A percentile compares a stretch with the other conserved stretches of the same genome.
phyloP scores from a whole-genome alignment of 2,797 vertebrate species.

The Trichosurus vulpecula region DNA sequence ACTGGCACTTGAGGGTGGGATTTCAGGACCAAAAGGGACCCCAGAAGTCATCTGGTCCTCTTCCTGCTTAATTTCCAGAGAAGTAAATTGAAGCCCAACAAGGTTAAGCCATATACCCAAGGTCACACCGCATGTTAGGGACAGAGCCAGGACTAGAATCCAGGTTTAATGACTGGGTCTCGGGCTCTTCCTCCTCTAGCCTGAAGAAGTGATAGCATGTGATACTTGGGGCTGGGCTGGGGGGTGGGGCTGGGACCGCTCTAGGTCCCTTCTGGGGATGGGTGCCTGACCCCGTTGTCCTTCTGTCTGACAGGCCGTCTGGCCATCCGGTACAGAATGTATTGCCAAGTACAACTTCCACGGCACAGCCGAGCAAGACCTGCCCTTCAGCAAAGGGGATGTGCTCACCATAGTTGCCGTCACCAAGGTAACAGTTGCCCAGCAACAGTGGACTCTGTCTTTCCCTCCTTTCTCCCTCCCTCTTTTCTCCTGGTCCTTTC shows the following conservation, averaged over 20 bases:
- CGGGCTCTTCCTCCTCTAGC: neutral
- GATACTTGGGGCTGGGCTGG: neutral
- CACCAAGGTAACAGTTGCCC: slow-evolving; percentile 95
- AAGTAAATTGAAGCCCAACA: neutral
- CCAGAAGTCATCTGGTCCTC: neutral
- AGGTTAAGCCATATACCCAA: neutral
- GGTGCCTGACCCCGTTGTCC: neutral
- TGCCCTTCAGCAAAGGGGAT: slow-evolving; percentile 98
- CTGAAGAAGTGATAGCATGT: neutral
- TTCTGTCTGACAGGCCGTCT: slow-evolving; percentile 84
- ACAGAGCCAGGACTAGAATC: neutral
- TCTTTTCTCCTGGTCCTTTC: neutral
- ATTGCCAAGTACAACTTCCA: slow-evolving; percentile 99
- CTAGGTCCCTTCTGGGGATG: neutral
- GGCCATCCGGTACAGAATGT: slow-evolving; percentile 96
- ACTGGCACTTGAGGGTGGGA: neutral
- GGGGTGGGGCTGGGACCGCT: neutral
- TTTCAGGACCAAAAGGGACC: neutral
- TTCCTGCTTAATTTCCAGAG: neutral
- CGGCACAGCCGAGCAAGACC: slow-evolving; percentile 95
- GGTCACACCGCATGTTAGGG: neutral
- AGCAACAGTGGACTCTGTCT: slow-evolving; percentile 83
- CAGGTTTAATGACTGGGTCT: neutral
- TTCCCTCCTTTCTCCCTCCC: neutral
- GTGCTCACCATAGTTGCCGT: slow-evolving; percentile 96